A percentile compares a stretch with the other conserved stretches of the same genome.
These are phyloP conservation scores for Pyrgilauda ruficollis DNA, from an alignment of 2,113 vertebrate genomes.

Conservation along the genomic window DNA sequence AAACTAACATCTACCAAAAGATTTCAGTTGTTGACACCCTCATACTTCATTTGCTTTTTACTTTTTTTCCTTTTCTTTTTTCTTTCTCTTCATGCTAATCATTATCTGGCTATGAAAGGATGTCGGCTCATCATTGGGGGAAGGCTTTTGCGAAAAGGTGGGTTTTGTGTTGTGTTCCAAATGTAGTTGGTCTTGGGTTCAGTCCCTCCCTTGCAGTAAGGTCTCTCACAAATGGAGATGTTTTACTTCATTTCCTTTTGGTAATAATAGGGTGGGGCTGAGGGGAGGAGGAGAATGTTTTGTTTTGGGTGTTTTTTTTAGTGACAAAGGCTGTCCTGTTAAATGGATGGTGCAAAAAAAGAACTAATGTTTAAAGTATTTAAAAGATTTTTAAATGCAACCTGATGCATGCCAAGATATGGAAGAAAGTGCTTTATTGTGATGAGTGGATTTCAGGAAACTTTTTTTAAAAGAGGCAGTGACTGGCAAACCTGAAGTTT, in stretches of 20 bases:
- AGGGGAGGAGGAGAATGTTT: not conserved
- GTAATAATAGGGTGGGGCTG: not conserved
- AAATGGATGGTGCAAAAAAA: not conserved
- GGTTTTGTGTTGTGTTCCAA: constrained; percentile 43
- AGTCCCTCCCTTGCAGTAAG: not conserved
- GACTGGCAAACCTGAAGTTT: not conserved
- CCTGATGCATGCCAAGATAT: not conserved
- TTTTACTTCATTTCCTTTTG: not conserved
- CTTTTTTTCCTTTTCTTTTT: constrained; percentile 61
- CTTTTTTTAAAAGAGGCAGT: not conserved
- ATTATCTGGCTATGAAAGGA: constrained; percentile 71
- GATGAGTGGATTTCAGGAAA: not conserved
- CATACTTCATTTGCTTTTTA: constrained; percentile 67
- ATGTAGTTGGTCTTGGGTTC: not conserved
- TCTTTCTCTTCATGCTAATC: constrained; percentile 64
- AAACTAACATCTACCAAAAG: not conserved
- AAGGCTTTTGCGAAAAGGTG: constrained; percentile 71
- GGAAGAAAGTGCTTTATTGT: not conserved
- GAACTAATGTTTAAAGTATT: not conserved
- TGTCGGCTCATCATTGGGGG: constrained; percentile 68
- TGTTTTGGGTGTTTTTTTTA: not conserved
- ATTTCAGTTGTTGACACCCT: constrained; percentile 1
- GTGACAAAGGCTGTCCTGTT: not conserved
- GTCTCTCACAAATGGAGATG: not conserved
- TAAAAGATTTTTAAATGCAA: not conserved